Base-by-base conservation (phyloP, 2,113 vertebrate species). In the Grus americana region DNA sequence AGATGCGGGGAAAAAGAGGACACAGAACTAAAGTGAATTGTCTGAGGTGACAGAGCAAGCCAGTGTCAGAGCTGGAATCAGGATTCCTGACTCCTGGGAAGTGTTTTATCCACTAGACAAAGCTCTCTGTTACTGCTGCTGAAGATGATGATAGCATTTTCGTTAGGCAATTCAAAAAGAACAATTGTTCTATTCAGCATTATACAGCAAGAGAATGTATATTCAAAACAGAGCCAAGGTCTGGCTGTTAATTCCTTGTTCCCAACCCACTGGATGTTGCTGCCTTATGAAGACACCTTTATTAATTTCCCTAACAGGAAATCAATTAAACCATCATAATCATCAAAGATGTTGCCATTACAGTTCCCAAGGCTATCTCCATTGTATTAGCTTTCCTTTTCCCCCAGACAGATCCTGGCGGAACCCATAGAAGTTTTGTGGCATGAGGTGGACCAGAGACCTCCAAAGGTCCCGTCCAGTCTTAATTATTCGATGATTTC, bases 211-310 rank as follows among this genome's bases (percentile, higher is more conserved):
- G 58, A 49, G 16, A 76, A 84, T 81, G 36, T 85, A 63, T 71
- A 59, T 74, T 75, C 44, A 79, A 89, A 89, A 75, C 65, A 72
- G 57, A 95, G 42, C 29, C 91, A 87, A 75, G 11, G 30, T 49
- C 65, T 87, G 58, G 52, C 36, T 79, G 55, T 68, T 89, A 91
- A 94, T 89, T 87, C n/a, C 47, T 94, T 86, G 23, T 84, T 92
- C 30, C 72, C 61, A 89, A 50, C 32, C 38, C 61, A 50, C 34
- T 63, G 57, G 65, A 79, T 91, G 27, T 70, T 91, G 38, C 54
- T 92, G 68, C 50, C 44, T 79, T 94, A 54, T 87, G 92, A 96
- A 89, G 87, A 79, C 40, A 75, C 78, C 62, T 66, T 82, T 72
- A 61, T 67, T 67, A 81, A 70, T 65, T 85, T 90, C 74, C 44